Base-by-base conservation (phyloP, 2,888 invertebrate species). In the Trichogramma evanescens region DNA sequence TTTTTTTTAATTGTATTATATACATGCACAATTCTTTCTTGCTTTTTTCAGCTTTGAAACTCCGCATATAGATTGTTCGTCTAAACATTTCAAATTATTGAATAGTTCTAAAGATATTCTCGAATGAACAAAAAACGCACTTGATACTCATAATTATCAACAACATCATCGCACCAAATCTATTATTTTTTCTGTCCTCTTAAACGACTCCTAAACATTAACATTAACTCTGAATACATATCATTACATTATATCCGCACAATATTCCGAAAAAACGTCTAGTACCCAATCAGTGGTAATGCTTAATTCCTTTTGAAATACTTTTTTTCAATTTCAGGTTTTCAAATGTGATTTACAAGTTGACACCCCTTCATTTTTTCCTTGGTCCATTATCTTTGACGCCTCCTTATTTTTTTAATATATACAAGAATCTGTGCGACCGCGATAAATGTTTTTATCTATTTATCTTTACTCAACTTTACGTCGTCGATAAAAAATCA, bases 371-470 rank as follows among this genome's bases (percentile, higher is more conserved):
- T 10, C 10, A 48, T 48, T n/a, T 13, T 46, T 8, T 48, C 48
- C 5, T 48, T 48, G n/a, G 5, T 6, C 10, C 48, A 13, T 48
- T 6, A 10, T 48, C 48, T 48, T 48, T 7, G n/a, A 13, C n/a
- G 9, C 26, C 5, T 26, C 26, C 26, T 26, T 26, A 26, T 26
- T 7, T 13, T 10, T 13, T 50, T 44, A 39, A n/a, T 64, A 64
- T 64, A 57, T 64, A 64, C 64, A 64, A 59, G 50, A 62, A 56
- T 53, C 43, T 52, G 52, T 55, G 56, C 54, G 8, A 58, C 38
- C 50, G 45, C 50, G 44, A 55, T 5, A 43, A 48, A 43, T 56
- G 43, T 41, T 50, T 7, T 51, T 55, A 10, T 39, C 6, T 48
- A 7, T 6, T 52, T 8, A 10, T 46, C 26, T 42, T 49, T 6